Base-by-base conservation (phyloP, 2,797 vertebrate species). In the Apodemus agrarius region DNA sequence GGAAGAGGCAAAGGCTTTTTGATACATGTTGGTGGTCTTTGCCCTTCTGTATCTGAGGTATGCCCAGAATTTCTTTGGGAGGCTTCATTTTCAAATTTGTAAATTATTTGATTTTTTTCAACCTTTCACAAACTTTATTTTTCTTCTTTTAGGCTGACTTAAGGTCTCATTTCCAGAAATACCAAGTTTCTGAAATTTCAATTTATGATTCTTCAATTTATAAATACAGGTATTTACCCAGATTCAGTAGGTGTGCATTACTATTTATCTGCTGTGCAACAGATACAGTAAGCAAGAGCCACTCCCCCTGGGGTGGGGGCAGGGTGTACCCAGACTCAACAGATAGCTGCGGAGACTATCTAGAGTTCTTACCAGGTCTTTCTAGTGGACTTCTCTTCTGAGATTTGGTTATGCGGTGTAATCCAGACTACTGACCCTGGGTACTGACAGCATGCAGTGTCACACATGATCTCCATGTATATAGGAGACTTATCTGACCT, bases 31-130 rank as follows among this genome's bases (percentile, higher is more conserved):
- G 97, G 94, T 67, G 88, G 79, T 90, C 95, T 97, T 16, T 82
- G 97, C 87, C 91, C 97, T 67, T 97, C 96, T 0, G 97, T 98
- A 65, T 96, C 96, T 65, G 97, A 98, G 98, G 98, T 98, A 98
- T 0, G 90, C 72, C 34, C 75, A 22, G 21, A 83, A 75, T 61
- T 72, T 3, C 46, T 88, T 80, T 40, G 17, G n/a, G 24, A 75
- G 17, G 57, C 63, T 34, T 96, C 22, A 54, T 79, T 96, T 93
- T 87, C 3, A 94, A 22, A 54, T 87, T 26, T 92, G 16, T 63
- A 91, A 46, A 1, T 49, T 93, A 17, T 43, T 89, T 83, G 87
- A 72, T 67, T 6, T 93, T 90, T 95, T 87, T 54, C 72, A 92
- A 14, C 3, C 37, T 83, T 93, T 96, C 22, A 95, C 43, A 79